Base-by-base conservation (phyloP, 2,888 invertebrate species). In the Trichogramma evanescens region DNA sequence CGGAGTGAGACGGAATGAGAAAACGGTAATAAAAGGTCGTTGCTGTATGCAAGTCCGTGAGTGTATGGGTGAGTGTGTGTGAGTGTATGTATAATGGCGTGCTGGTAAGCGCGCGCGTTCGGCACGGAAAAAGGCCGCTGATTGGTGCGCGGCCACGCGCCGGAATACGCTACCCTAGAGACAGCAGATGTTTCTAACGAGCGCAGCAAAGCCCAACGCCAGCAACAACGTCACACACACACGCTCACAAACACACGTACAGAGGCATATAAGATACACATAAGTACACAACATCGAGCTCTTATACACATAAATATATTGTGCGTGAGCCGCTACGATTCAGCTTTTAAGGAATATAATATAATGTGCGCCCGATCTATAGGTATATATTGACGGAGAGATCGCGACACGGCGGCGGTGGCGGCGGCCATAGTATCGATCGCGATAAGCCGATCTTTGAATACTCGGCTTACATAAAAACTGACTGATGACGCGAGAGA, bases 111-210 rank as follows among this genome's bases (percentile, higher is more conserved):
- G 9, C 38, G 10, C 65, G 65, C 50, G n/a, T n/a, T 56, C 64
- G 61, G 26, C 26, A 66, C 68, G 69, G 45, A 63, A 59, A 26
- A 66, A 66, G 68, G 66, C 56, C 65, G 64, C 66, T 64, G 70
- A 72, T 72, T 72, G 70, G 72, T 68, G 68, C 63, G 65, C 59
- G 65, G 72, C 69, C 73, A 71, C 72, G 72, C 72, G 74, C 70
- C 72, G 58, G 50, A 64, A 66, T 68, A 69, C 68, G 68, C 67
- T 67, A 69, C 69, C 70, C 70, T 69, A 68, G 69, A 69, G 67
- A 66, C 69, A 71, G 72, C 77, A 77, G 76, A 76, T 76, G 76
- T 76, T 77, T 65, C 69, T 65, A 73, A 72, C 70, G 72, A 72
- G 70, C 70, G 62, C 65, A 57, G 53, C 41, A 54, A 57, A 48